phyloP scores from a whole-genome alignment of 2,797 vertebrate genomes.

The Myotis findleyi region DNA sequence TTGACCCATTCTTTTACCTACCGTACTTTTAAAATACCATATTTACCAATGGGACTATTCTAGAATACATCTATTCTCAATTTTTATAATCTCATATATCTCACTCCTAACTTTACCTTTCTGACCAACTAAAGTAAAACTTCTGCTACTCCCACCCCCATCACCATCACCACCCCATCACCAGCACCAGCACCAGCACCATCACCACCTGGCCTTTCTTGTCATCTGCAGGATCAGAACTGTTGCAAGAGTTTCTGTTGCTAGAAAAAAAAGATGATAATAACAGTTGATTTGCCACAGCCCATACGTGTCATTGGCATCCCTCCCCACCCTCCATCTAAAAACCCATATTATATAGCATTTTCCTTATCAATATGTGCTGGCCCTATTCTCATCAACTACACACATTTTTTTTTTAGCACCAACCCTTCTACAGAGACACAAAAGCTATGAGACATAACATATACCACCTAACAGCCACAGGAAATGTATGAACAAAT shows the following conservation, averaged over 20 bases:
- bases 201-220: neutral
- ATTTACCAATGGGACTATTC: neutral
- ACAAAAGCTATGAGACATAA: neutral
- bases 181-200: neutral
- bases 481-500: neutral
- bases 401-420: neutral
- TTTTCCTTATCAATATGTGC: neutral
- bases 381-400: neutral
- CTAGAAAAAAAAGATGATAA: neutral
- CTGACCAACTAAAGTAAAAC: neutral
- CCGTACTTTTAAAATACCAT: neutral
- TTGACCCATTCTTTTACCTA: neutral
- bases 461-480: neutral
- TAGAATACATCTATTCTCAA: neutral
- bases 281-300: neutral
- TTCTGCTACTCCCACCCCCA: neutral
- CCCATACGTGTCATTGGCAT: neutral
- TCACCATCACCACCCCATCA: neutral
- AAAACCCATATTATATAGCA: neutral
- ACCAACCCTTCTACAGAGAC: neutral
- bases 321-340: neutral
- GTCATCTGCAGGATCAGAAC: neutral
- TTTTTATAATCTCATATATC: neutral
- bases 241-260: neutral
- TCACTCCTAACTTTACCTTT: neutral